Conservation (phyloP, 2,113 vertebrate species). For the Lanius collurio region DNA sequence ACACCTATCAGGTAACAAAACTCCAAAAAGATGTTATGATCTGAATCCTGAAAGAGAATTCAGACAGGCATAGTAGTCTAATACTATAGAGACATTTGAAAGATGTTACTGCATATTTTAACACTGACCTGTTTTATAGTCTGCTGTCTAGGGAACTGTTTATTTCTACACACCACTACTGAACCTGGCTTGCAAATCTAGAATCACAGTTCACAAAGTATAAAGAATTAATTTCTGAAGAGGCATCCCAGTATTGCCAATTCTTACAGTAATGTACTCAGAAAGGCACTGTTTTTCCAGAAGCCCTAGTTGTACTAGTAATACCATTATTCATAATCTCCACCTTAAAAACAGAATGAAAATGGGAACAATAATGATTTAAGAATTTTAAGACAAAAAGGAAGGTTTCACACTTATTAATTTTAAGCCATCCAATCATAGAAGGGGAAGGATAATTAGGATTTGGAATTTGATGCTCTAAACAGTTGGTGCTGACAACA, state of each 20-base stretch:
- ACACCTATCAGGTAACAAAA: background rate
- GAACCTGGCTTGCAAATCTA: slow-evolving; percentile 15
- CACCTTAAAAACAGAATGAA: background rate
- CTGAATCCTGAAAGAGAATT: background rate
- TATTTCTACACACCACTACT: slow-evolving; percentile 26
- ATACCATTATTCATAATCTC: background rate
- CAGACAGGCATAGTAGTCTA: background rate
- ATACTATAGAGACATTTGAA: background rate
- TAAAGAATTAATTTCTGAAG: slow-evolving; percentile 6
- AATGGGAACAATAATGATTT: background rate
- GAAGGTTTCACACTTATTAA: background rate
- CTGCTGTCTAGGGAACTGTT: slow-evolving; percentile 30
- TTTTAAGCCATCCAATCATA: background rate
- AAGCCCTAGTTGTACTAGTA: background rate
- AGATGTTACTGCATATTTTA: slow-evolving; percentile 41
- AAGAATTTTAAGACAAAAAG: background rate
- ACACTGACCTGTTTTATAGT: slow-evolving; percentile 40
- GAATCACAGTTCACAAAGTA: slow-evolving; percentile 4
- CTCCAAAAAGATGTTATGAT: background rate
- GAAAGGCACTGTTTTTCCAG: background rate
- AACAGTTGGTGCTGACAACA: background rate
- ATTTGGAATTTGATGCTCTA: background rate
- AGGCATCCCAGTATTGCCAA: background rate
- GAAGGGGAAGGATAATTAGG: background rate
- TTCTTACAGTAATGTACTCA: background rate